Conservation (phyloP, 2,797 vertebrate species). For the Chelmon rostratus region DNA sequence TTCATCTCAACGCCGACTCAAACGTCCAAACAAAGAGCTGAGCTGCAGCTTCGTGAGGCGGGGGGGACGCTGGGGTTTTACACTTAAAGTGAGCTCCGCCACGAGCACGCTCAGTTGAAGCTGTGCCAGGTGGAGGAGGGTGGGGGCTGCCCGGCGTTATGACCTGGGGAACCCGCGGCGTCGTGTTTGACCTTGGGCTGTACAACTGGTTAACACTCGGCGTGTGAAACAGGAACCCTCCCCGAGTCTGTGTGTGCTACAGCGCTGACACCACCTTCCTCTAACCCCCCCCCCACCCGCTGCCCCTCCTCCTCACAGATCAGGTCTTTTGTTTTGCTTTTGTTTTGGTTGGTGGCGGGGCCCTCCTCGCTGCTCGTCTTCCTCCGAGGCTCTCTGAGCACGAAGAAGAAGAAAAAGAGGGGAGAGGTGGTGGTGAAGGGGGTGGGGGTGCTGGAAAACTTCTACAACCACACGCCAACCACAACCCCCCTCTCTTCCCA, state of each 20-base stretch:
- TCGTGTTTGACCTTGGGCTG: conserved; percentile 69
- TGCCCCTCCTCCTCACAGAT: conserved; percentile 18
- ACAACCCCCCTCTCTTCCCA: background rate
- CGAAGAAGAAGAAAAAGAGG: conserved; percentile 31
- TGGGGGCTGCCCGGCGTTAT: background rate
- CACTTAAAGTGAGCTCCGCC: conserved; percentile 14
- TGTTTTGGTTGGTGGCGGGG: conserved; percentile 50
- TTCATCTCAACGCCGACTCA: too few relatives aligned
- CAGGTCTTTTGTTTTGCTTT: conserved; percentile 65
- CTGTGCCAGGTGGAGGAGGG: conserved; percentile 24
- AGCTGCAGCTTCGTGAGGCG: background rate
- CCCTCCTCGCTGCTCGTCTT: conserved; percentile 42
- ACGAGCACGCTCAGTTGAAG: conserved; percentile 25
- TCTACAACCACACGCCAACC: conserved; percentile 57
- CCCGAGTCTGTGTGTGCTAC: conserved; percentile 8
- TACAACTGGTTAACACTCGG: conserved; percentile 64
- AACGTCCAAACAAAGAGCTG: too few relatives aligned
- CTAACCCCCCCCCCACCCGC: background rate
- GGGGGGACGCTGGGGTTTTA: background rate
- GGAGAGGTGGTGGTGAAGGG: conserved; percentile 12
- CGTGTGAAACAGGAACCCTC: conserved; percentile 50
- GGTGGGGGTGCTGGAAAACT: conserved; percentile 41
- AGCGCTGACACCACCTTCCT: conserved; percentile 21
- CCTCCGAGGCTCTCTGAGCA: conserved; percentile 54
- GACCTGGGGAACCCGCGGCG: conserved; percentile 41